These are phyloP conservation scores for Myotis vivesi DNA, from an alignment of 2,797 vertebrate species.

Conservation along the genomic window DNA sequence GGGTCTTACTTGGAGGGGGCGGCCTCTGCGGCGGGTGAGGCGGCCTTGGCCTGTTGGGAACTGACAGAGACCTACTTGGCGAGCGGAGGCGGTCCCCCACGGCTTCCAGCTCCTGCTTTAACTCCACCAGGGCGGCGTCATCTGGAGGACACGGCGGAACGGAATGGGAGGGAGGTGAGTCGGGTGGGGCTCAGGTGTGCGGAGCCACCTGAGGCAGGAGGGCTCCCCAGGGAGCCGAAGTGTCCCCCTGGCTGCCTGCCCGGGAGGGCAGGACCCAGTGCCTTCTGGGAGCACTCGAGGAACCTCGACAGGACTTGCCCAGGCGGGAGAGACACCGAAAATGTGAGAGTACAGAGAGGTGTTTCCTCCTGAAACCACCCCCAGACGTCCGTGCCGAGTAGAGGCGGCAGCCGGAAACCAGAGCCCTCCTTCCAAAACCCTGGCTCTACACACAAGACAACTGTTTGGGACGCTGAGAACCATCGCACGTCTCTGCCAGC, in stretches of 20 bases:
- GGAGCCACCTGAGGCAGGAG: not conserved
- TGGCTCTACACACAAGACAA: not conserved
- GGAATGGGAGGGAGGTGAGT: not conserved
- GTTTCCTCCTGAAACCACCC: not conserved
- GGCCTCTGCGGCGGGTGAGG: constrained; percentile 85
- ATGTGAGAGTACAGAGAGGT: rapidly evolving
- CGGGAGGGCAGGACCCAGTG: not conserved
- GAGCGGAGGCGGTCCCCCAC: constrained; percentile 73
- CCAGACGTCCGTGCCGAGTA: not conserved
- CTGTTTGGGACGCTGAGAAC: not conserved
- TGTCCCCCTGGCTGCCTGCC: rapidly evolving
- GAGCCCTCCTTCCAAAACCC: not conserved
- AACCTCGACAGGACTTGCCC: not conserved
- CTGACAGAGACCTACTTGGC: constrained; percentile 86
- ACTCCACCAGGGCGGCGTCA: constrained; percentile 76
- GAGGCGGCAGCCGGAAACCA: not conserved
- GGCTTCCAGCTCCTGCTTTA: constrained; percentile 81
- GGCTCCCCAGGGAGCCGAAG: not conserved
- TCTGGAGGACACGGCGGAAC: constrained; percentile 73
- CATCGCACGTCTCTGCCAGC: not conserved
- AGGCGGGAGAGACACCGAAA: not conserved
- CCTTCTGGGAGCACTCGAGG: not conserved
- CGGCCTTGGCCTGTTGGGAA: constrained; percentile 81
- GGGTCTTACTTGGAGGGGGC: constrained; percentile 86
- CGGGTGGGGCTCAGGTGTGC: not conserved